A percentile compares a stretch with the other conserved stretches of the same genome.
These are phyloP conservation scores for Cyrtodaria siliqua DNA, from an alignment of 2,888 invertebrate species.

Conservation along the genomic window DNA sequence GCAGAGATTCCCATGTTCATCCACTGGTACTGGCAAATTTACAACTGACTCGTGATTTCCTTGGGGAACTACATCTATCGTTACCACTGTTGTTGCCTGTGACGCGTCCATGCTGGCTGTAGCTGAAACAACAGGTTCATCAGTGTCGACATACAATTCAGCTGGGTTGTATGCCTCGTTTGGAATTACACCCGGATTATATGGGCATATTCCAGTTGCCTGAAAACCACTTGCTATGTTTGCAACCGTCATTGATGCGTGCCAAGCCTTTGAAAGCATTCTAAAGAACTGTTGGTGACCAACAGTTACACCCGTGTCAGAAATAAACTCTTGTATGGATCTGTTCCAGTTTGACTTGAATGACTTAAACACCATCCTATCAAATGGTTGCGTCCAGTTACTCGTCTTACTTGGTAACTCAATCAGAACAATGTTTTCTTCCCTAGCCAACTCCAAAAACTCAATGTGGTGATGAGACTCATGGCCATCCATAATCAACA, in stretches of 20 bases:
- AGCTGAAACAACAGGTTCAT: no score
- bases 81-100: no score
- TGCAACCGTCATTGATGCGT: conserved; percentile 11
- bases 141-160: not conserved
- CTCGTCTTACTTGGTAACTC: conserved; percentile 45
- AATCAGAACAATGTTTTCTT: conserved; percentile 17
- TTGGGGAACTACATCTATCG: no score
- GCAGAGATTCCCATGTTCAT: no score
- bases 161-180: conserved; percentile 16
- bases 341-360: conserved; percentile 40
- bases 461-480: conserved; percentile 28
- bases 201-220: conserved; percentile 43
- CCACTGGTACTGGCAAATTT: no score
- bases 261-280: conserved; percentile 39
- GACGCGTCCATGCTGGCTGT: no score
- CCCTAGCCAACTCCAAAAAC: conserved; percentile 12
- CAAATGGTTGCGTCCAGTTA: conserved; percentile 53
- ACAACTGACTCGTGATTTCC: no score
- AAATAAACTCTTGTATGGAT: conserved; percentile 28
- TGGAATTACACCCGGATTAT: conserved; percentile 42
- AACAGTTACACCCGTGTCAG: conserved; percentile 31
- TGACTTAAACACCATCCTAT: conserved; percentile 53
- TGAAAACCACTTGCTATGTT: conserved; percentile 36
- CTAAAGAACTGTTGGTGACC: conserved; percentile 35
- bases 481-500: conserved; percentile 38